Conservation (phyloP, 1,140 invertebrate genomes). For the Pseudomyrmex sp. region DNA sequence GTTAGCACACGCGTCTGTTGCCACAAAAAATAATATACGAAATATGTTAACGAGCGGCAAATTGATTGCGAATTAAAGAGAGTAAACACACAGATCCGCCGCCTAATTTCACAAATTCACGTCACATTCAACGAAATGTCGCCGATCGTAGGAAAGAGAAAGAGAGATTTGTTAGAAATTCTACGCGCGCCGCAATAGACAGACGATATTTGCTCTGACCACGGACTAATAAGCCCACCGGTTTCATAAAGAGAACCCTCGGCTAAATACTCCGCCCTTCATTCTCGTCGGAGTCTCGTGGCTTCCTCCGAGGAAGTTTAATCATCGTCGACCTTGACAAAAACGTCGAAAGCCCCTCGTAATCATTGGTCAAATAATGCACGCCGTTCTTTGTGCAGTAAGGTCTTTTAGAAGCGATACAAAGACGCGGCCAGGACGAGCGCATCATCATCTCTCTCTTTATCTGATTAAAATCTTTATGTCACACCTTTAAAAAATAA, state of each 20-base stretch:
- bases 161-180: no score
- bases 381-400: neutral
- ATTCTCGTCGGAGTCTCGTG: slow-evolving; percentile 4
- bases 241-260: slow-evolving; percentile 65
- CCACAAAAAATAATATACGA: neutral
- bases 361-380: slow-evolving; percentile 32
- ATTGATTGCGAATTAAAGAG: neutral
- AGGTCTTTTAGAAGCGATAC: neutral
- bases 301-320: slow-evolving; percentile 43
- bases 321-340: slow-evolving; percentile 51
- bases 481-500: no score
- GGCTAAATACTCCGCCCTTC: slow-evolving; percentile 64
- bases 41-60: neutral
- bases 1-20: neutral
- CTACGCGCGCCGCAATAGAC: slow-evolving; percentile 21
- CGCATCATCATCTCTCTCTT: no score
- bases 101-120: no score
- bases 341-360: neutral
- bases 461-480: no score
- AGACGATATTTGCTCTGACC: slow-evolving; percentile 59
- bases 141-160: no score
- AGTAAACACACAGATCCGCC: no score
- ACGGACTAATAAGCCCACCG: slow-evolving; percentile 67
- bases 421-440: neutral
- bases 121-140: no score